Evolutionary conservation across 2,113 vertebrate species (phyloP), one percentile per base, ranked within the genome.

Genomic region (Panthera uncia): DNA sequence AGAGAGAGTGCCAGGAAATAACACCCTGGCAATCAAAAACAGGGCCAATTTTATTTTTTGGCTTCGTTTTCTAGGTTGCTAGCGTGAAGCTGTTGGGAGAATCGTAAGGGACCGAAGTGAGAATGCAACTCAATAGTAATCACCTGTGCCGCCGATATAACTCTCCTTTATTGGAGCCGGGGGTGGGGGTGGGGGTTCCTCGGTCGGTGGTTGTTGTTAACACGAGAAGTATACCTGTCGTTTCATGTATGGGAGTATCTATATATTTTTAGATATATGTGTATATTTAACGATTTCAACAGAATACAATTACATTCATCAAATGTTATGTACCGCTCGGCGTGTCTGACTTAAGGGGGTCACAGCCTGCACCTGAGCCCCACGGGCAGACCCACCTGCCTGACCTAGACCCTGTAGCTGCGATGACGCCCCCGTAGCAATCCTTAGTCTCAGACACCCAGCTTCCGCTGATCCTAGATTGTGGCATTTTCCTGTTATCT

Each of bases 401-500:
- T 3, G 4, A 31, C 66, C 21, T 0, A 33, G 14, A 27, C 8
- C 3, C 1, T 9, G 3, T 23, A 23, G 19, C 7, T 45, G 36
- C 1, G 3, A 8, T 5, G 8, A 27, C 10, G 0, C 45, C 36
- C 0, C 3, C 21, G 14, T 3, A n/a, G 19, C 45, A 36, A n/a
- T 7, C 50, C 48, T 23, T 27, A 29, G 13, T 74, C 38, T 13
- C 5, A 0, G 5, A 5, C 27, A 13, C 3, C 2, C 4, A 45
- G 25, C n/a, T 69, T 76, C n/a, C 41, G 33, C 7, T n/a, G 23
- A 55, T 33, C 23, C 8, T 7, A 5, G 48, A 38, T 2, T 48
- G 65, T 33, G 21, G 45, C 6, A 25, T 45, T 63, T 63, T 48
- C 13, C 18, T 29, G 15, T 1, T 19, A 25, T 55, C 19, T 80